Percentiles rank a stretch among this genome's conserved stretches.
These are phyloP conservation scores for Leucopternis melanops DNA, from an alignment of 2,113 vertebrate genomes.

Conservation along the genomic window DNA sequence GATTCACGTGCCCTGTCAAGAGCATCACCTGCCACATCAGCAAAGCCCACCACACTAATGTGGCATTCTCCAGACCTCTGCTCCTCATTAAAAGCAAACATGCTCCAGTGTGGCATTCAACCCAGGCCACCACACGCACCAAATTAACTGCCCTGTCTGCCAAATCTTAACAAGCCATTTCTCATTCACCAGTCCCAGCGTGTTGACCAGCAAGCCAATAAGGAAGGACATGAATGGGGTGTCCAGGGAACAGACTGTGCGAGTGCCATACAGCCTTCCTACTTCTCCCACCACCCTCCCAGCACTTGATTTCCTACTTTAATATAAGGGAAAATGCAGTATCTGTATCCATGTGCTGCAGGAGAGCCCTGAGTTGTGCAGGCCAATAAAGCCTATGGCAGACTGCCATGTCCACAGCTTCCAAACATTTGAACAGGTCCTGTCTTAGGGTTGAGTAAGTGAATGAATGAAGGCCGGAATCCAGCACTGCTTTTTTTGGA, in stretches of 20 bases:
- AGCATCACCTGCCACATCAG: background rate
- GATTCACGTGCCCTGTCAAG: rapidly evolving
- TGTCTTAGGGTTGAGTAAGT: too few relatives aligned
- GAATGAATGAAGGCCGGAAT: too few relatives aligned
- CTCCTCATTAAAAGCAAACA: background rate
- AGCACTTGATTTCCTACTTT: background rate
- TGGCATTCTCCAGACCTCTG: background rate
- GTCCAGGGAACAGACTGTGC: background rate
- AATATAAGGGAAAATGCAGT: background rate
- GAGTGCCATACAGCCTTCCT: background rate
- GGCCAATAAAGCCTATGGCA: background rate
- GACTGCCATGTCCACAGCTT: background rate
- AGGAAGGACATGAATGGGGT: background rate
- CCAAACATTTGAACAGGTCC: too few relatives aligned
- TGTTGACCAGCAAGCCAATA: background rate
- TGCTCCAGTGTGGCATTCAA: rapidly evolving
- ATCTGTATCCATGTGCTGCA: background rate
- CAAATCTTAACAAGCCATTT: background rate
- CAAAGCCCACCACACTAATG: background rate
- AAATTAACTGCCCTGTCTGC: background rate
- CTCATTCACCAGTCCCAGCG: background rate
- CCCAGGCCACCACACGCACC: background rate
- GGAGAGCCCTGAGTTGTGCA: rapidly evolving
- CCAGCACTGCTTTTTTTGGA: too few relatives aligned
- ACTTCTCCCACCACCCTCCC: background rate